phyloP scores from a whole-genome alignment of 1,140 invertebrate genomes.

The Mamestra configurata region DNA sequence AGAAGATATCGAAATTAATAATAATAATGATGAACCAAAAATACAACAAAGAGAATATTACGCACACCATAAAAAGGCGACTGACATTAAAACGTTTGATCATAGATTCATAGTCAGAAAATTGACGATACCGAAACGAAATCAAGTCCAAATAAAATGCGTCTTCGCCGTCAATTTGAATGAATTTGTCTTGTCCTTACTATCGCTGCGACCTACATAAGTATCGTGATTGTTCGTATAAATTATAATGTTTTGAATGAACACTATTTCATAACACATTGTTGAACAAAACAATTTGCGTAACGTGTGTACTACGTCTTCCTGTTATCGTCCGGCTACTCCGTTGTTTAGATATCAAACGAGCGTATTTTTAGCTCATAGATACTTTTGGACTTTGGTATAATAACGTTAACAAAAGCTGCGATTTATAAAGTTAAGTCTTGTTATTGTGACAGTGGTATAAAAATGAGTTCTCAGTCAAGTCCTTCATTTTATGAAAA shows the following conservation, averaged over 20 bases:
- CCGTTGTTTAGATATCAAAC: slow-evolving; percentile 9
- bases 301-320: slow-evolving; percentile 40
- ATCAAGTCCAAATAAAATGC: slow-evolving; percentile 27
- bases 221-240: slow-evolving; percentile 42
- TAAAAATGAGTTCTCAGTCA: no score
- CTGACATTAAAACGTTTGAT: slow-evolving; percentile 18
- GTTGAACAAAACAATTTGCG: slow-evolving; percentile 38
- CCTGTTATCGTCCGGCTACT: slow-evolving; percentile 24
- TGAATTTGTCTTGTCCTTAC: slow-evolving; percentile 27
- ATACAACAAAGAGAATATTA: not conserved
- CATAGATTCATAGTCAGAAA: not conserved
- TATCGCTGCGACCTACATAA: slow-evolving; percentile 41
- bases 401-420: not conserved
- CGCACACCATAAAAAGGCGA: not conserved
- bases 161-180: slow-evolving; percentile 6
- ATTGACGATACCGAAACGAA: slow-evolving; percentile 4
- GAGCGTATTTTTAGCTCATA: not conserved
- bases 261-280: slow-evolving; percentile 34
- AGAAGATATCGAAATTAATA: not conserved
- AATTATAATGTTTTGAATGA: slow-evolving; percentile 43
- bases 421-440: not conserved
- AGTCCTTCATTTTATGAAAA: not conserved
- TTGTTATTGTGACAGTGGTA: no score
- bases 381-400: not conserved
- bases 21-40: not conserved